Base-by-base conservation (phyloP, 2,888 invertebrate genomes). In the Luperina testacea region DNA sequence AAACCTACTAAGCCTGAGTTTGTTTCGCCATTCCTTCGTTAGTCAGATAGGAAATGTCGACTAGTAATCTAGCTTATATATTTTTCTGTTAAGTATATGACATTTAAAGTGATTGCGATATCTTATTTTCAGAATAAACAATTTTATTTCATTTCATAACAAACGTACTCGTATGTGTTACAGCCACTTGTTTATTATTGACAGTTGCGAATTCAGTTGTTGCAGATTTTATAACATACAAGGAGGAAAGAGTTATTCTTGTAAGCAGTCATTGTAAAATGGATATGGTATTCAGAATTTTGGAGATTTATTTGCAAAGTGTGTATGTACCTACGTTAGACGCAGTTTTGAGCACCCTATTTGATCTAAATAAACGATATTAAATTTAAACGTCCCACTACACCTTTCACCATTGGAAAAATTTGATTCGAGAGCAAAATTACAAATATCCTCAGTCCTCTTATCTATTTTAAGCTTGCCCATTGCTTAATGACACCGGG, bases 271-370 rank as follows among this genome's bases (percentile, higher is more conserved):
- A 24, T 73, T 67, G 45, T 61, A 24, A 61, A 80, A 68, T 75
- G 61, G 80, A 80, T 81, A 24, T 75, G 80, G 80, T 24, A 80
- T 45, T 45, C 1, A 57, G 20, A 27, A 72, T 15, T 20, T n/a
- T 1, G 15, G 27, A 6, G 13, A 61, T 61, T 61, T 63, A 72
- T 57, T 64, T 53, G 42, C 2, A 42, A 42, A 27, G 27, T 42
- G 17, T 68, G 15, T n/a, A 27, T 4, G 3, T 67, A 45, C 68
- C 8, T n/a, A 42, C 13, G 9, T 27, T n/a, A n/a, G n/a, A 17
- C 4, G 51, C n/a, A 20, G 20, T 42, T 27, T 27, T 72, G 17
- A 27, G 0, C 13, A 61, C 9, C 6, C 2, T 24, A 70, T n/a
- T 32, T 32, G 24, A 51, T 69, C 0, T 45, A 27, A 68, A 67